Evolutionary conservation across 2,797 vertebrate species (phyloP).

Genomic region (Labeo calbasu): DNA sequence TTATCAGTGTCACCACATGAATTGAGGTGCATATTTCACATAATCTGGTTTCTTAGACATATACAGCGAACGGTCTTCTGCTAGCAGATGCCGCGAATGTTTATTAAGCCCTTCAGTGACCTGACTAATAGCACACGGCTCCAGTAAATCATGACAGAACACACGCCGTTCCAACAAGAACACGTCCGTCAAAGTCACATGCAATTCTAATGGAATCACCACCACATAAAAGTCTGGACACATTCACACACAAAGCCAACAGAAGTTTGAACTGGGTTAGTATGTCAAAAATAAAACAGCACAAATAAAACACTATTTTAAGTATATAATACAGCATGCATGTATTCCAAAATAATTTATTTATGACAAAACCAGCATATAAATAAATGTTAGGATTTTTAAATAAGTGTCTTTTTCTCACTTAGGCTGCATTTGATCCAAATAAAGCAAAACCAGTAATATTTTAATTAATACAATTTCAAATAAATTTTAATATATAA

Average conservation of each 20-base stretch:
- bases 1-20: conserved; percentile 8
- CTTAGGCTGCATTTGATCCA: not conserved
- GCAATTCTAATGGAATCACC: not conserved
- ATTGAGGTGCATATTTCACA: not conserved
- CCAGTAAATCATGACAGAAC: conserved; percentile 6
- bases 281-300: not conserved
- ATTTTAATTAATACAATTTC: not conserved
- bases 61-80: not conserved
- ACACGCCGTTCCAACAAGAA: not conserved
- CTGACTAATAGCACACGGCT: conserved; percentile 13
- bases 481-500: too few species aligned
- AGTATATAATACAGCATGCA: too few species aligned
- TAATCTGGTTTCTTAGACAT: not conserved
- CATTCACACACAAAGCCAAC: not conserved
- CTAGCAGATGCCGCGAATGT: not conserved
- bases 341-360: too few species aligned
- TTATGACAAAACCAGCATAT: too few species aligned
- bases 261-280: not conserved
- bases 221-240: too few species aligned
- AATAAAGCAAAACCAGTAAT: not conserved
- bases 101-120: conserved; percentile 33
- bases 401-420: not conserved
- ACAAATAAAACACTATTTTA: not conserved
- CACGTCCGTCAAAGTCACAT: conserved; percentile 7
- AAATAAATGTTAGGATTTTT: not conserved